phyloP scores from a whole-genome alignment of 2,888 invertebrate genomes.

The Tenthredo distinguenda region DNA sequence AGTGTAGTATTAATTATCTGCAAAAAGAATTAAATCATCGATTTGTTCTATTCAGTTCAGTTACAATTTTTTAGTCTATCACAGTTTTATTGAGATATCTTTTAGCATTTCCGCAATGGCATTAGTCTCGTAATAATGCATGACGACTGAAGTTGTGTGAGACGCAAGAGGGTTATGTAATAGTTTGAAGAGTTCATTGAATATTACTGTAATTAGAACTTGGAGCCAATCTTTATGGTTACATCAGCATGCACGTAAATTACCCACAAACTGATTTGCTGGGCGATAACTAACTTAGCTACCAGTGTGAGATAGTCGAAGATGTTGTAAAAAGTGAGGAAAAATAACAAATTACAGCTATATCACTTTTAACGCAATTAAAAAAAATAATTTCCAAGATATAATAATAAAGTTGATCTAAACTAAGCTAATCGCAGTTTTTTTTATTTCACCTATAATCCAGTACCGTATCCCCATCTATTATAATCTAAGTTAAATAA shows the following conservation, averaged over 20 bases:
- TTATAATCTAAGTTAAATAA: conserved; percentile 57
- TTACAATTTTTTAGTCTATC: neutral
- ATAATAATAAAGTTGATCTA: conserved; percentile 14
- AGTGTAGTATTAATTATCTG: neutral
- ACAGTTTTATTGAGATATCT: conserved; percentile 1
- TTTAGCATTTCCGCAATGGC: neutral
- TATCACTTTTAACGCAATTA: conserved; percentile 16
- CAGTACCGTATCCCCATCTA: conserved; percentile 34
- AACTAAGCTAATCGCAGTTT: neutral
- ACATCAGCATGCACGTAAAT: conserved; percentile 6
- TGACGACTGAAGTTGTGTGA: neutral
- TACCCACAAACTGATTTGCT: neutral
- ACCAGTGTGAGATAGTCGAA: neutral
- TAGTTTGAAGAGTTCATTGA: conserved; percentile 20
- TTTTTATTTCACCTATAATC: conserved; percentile 33
- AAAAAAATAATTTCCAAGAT: neutral
- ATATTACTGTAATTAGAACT: conserved; percentile 23
- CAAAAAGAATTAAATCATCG: neutral
- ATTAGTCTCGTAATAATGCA: conserved; percentile 41
- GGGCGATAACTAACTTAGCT: conserved; percentile 1
- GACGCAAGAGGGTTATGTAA: neutral
- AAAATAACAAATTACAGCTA: neutral
- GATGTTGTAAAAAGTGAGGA: neutral
- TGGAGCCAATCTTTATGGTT: neutral
- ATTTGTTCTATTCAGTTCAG: neutral